Evolutionary conservation across 2,797 vertebrate species (phyloP), one percentile per base, ranked within the genome.

Genomic region (Epinephelus awoara): DNA sequence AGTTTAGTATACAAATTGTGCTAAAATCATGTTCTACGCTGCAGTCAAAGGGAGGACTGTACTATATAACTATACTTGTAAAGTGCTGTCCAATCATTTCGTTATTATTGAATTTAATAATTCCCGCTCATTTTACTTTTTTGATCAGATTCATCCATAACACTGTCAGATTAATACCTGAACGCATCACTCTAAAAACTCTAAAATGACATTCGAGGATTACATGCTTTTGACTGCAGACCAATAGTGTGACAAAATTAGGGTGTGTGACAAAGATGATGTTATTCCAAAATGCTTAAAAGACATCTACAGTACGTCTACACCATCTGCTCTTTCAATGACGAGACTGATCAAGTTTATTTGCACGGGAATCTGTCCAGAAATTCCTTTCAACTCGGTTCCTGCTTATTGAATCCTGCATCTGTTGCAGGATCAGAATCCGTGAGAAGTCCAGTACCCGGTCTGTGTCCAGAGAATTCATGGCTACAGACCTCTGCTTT

Each of bases 31-130:
- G 19, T 25, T 40, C 52, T 11, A 70, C 42, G 12, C 54, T 38
- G 38, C 42, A 61, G 46, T 76, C 13, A 72, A 56, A 57, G 10
- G 14, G 19, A 47, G 34, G 50, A 40, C 40, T 54, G 49, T 55
- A 9, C 63, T 72, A 54, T 4, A 65, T 6, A 56, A 44, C 68
- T 44, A 17, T 70, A 70, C 59, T 68, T 77, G 40, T 84, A 89
- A 91, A 91, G 86, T 90, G 88, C 85, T 34, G 68, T 85, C 84
- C 69, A 78, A 84, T 87, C 57, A 65, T 54, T 77, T 51, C 51
- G 11, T 29, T 44, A 74, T 75, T 46, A 51, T 17, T 44, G 3
- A 34, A 80, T 77, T 79, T 50, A 76, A 77, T 55, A 56, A 52
- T 66, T 75, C 42, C 42, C 42, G 12, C 80, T 80, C 51, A 27